These are phyloP conservation scores for Coecobrya sp. DNA, from an alignment of 2,888 invertebrate genomes.

Conservation along the genomic window DNA sequence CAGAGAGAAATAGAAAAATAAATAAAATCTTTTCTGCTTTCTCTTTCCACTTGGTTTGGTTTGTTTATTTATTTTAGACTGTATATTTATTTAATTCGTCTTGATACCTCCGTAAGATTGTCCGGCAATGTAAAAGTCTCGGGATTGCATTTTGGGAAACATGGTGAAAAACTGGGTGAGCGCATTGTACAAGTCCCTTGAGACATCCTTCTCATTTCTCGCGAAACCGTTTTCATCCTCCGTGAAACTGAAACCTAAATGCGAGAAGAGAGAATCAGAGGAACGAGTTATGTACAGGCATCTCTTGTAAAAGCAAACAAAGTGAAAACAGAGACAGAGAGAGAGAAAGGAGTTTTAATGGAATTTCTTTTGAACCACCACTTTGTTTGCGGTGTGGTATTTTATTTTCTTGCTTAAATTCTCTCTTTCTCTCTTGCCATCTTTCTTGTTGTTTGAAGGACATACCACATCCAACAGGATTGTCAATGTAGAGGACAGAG, in stretches of 20 bases:
- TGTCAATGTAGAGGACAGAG: slow-evolving; percentile 92
- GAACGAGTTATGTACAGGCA: no score
- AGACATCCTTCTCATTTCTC: slow-evolving; percentile 93
- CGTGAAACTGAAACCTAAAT: slow-evolving; percentile 95
- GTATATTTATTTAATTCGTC: slow-evolving; percentile 88
- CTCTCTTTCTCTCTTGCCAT: neutral
- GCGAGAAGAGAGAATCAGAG: neutral
- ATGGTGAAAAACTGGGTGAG: slow-evolving; percentile 94
- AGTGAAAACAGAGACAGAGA: neutral
- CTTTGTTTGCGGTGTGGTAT: neutral
- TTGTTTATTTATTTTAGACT: slow-evolving; percentile 45
- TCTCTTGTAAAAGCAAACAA: slow-evolving; percentile 5
- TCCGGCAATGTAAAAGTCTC: slow-evolving; percentile 95
- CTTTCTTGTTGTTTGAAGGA: slow-evolving; percentile 31
- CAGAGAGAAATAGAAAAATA: neutral
- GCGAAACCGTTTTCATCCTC: slow-evolving; percentile 93
- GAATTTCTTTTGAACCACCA: slow-evolving; percentile 54
- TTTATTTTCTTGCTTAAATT: neutral
- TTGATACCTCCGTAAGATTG: slow-evolving; percentile 94
- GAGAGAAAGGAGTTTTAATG: slow-evolving; percentile 37
- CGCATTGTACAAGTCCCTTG: slow-evolving; percentile 93
- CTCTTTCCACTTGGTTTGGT: neutral
- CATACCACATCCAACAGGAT: slow-evolving; percentile 85
- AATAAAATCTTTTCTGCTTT: neutral
- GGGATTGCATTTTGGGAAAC: slow-evolving; percentile 92